A percentile compares a stretch with the other conserved stretches of the same genome.
Evolutionary conservation across 2,888 invertebrate species (phyloP).

Genomic region (Hydrotaea diabolus): DNA sequence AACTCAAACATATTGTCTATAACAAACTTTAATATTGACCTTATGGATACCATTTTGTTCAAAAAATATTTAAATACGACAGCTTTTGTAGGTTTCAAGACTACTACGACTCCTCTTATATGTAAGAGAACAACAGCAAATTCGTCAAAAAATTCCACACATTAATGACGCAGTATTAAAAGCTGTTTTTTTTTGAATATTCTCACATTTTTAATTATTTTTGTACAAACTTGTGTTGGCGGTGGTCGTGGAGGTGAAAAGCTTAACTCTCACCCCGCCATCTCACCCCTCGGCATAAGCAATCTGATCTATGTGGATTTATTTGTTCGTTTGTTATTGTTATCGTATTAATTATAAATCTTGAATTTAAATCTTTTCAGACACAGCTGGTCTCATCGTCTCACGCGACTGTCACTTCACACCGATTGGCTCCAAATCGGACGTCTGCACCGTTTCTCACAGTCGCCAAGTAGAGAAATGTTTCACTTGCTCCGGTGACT

Average conservation of each 20-base stretch:
- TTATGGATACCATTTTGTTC: not conserved
- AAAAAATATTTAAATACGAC: not conserved
- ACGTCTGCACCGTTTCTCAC: conserved; percentile 76
- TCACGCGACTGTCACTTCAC: conserved; percentile 79
- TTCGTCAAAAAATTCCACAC: not conserved
- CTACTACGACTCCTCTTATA: not conserved
- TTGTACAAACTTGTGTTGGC: not conserved
- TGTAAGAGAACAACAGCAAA: not conserved
- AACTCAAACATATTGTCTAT: not conserved
- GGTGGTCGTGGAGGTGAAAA: not conserved
- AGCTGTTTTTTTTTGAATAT: conserved; percentile 11
- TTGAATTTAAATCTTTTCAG: conserved; percentile 60
- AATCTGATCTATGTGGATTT: not conserved
- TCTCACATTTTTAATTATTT: not conserved
- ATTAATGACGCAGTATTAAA: conserved; percentile 11
- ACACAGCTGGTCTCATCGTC: conserved; percentile 77
- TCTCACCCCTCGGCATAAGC: not conserved
- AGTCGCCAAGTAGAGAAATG: conserved; percentile 81
- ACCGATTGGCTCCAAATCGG: conserved; percentile 74
- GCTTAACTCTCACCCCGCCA: not conserved
- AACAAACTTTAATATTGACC: not conserved
- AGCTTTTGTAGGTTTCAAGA: not conserved
- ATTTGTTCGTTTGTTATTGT: conserved; percentile 1
- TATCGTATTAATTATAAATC: conserved; percentile 28
- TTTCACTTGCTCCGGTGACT: conserved; percentile 86